Conservation (phyloP, 1,140 invertebrate species). For the Leptopilina boulardi region DNA sequence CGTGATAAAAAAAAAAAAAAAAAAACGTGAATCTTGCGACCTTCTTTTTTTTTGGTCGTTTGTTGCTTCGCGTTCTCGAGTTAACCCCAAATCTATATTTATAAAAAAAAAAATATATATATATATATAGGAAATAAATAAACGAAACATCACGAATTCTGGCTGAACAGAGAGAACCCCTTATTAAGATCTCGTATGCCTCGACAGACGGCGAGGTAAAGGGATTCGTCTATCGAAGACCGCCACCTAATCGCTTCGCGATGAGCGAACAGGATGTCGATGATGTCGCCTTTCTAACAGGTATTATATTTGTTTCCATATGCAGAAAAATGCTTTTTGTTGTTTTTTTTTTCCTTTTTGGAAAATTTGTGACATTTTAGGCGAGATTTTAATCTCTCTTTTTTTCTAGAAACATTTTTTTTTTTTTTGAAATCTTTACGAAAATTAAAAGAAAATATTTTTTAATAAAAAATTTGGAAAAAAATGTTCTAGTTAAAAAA, state of each 20-base stretch:
- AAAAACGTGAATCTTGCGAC: not conserved
- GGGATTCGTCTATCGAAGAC: conserved; percentile 74
- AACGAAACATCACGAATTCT: conserved; percentile 58
- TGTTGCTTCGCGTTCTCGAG: conserved; percentile 18
- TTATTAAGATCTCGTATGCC: conserved; percentile 77
- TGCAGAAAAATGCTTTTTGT: not conserved
- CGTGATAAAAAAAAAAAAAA: not conserved
- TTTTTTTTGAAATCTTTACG: too few relatives aligned
- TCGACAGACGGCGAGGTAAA: conserved; percentile 74
- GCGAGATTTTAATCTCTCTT: too few relatives aligned
- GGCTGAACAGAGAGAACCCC: conserved; percentile 73
- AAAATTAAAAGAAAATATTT: too few relatives aligned
- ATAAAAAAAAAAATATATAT: too few relatives aligned
- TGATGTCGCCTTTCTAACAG: conserved; percentile 94
- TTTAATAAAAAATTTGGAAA: too few relatives aligned
- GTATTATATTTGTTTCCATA: conserved; percentile 76
- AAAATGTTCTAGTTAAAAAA: too few relatives aligned
- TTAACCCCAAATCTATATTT: conserved; percentile 14
- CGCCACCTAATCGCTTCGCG: conserved; percentile 69
- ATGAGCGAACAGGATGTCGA: conserved; percentile 94
- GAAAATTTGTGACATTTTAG: too few relatives aligned
- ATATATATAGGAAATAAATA: too few relatives aligned
- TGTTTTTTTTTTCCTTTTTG: not conserved
- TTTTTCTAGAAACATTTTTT: too few relatives aligned
- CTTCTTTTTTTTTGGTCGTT: not conserved